Conservation (phyloP, 2,113 vertebrate species). For the Addax nasomaculatus region DNA sequence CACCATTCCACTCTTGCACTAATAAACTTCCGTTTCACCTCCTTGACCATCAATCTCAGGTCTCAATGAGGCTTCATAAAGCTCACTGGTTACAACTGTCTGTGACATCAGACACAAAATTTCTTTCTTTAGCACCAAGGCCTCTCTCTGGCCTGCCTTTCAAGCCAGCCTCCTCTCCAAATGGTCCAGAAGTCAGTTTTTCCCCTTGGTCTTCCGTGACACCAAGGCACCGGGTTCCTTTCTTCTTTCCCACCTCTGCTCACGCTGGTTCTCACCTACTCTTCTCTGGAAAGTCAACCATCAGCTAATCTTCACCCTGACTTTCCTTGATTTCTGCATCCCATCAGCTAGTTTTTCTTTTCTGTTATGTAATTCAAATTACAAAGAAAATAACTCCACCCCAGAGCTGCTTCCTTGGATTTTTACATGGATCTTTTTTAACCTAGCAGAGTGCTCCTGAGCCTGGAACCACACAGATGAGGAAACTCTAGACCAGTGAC, state of each 20-base stretch:
- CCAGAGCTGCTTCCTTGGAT: neutral
- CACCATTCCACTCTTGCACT: neutral
- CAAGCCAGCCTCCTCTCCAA: neutral
- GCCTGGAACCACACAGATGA: neutral
- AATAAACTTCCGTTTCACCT: neutral
- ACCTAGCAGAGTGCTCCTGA: neutral
- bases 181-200: neutral
- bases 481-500: fast-evolving
- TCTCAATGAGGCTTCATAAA: neutral
- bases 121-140: neutral
- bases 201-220: neutral
- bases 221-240: fast-evolving
- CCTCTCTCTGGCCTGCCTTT: neutral
- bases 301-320: neutral
- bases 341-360: neutral
- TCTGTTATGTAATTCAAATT: neutral
- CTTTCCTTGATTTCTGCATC: neutral
- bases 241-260: neutral
- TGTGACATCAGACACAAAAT: neutral
- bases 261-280: fast-evolving
- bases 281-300: fast-evolving
- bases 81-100: neutral
- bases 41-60: neutral
- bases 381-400: neutral
- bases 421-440: neutral